These are phyloP conservation scores for Petaurus breviceps DNA, from an alignment of 2,113 vertebrate species.

Conservation along the genomic window DNA sequence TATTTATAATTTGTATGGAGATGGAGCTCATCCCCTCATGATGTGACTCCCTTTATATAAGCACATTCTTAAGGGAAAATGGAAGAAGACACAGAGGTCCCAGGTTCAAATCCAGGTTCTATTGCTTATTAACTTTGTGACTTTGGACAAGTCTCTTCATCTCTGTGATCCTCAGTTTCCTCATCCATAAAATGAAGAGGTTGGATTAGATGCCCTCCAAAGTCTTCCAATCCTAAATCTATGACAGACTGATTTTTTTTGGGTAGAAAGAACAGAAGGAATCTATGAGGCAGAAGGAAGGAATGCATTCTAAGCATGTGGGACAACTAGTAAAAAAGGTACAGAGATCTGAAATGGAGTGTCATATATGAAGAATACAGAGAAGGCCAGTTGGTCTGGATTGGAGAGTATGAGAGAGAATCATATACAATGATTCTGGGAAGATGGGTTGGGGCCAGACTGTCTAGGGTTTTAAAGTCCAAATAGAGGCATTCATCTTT, in stretches of 20 bases:
- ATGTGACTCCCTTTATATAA: not conserved
- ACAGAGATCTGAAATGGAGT: not conserved
- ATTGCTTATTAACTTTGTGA: not conserved
- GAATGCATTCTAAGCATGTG: not conserved
- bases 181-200: not conserved
- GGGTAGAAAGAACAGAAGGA: not conserved
- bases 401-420: not conserved
- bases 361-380: not conserved
- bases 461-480: not conserved
- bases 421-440: not conserved
- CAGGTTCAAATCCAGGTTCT: not conserved
- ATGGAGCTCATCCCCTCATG: not conserved
- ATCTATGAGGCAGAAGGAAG: not conserved
- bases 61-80: conserved; percentile 15
- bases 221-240: not conserved
- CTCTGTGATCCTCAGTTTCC: not conserved
- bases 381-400: not conserved
- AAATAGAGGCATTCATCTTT: not conserved
- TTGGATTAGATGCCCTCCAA: not conserved
- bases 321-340: not conserved
- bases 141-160: not conserved
- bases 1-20: not conserved
- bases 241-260: not conserved
- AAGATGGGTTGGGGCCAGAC: not conserved
- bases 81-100: not conserved